Evolutionary conservation across 2,888 invertebrate genomes (phyloP).

Genomic region (Diadegma fenestrale): DNA sequence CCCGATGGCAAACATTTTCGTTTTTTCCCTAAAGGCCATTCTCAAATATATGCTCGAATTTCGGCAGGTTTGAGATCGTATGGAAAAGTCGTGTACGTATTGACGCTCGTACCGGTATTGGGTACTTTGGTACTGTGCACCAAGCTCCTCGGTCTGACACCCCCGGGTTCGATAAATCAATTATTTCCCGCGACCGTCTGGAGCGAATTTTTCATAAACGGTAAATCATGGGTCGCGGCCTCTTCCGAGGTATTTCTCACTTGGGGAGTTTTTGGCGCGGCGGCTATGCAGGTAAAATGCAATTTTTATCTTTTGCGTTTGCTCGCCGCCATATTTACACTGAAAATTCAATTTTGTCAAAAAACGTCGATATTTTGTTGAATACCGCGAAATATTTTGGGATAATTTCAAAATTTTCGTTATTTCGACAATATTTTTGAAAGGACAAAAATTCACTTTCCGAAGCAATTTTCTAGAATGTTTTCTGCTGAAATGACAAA

Average conservation of each 20-base stretch:
- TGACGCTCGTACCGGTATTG: constrained; percentile 92
- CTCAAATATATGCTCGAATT: no score
- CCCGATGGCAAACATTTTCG: no score
- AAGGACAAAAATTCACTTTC: no score
- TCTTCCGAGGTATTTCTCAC: constrained; percentile 95
- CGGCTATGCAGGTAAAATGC: constrained; percentile 90
- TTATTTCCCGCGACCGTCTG: constrained; percentile 93
- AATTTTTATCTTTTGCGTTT: neutral
- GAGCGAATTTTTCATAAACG: constrained; percentile 94
- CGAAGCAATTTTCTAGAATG: no score
- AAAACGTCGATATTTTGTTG: no score
- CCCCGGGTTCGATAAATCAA: constrained; percentile 88
- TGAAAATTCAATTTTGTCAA: no score
- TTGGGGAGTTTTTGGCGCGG: constrained; percentile 94
- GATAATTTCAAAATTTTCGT: no score
- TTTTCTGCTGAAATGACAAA: no score
- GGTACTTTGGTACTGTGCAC: constrained; percentile 91
- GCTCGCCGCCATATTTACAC: neutral
- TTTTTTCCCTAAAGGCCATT: no score
- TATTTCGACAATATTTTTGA: no score
- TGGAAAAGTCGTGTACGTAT: constrained; percentile 93
- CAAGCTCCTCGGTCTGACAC: constrained; percentile 91
- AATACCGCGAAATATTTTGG: no score
- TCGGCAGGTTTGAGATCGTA: constrained; percentile 90
- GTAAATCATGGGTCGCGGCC: constrained; percentile 95